Conservation (phyloP, 2,797 vertebrate genomes). For the Sphenodon punctatus region DNA sequence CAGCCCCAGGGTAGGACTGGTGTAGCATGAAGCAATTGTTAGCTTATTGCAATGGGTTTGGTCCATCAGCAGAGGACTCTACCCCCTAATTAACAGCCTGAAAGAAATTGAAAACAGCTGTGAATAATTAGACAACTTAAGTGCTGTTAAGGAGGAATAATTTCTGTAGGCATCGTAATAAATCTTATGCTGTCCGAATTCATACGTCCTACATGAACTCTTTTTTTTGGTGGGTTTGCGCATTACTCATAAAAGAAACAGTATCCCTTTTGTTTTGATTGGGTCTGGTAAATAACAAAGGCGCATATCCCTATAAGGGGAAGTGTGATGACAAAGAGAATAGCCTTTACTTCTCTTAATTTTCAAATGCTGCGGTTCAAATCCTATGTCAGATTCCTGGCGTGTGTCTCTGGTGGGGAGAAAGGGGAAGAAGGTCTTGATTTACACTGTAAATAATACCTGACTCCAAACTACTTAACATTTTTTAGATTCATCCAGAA, state of each 20-base stretch:
- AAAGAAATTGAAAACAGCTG: slow-evolving; percentile 94
- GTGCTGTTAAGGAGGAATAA: slow-evolving; percentile 94
- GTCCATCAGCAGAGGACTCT: slow-evolving; percentile 79
- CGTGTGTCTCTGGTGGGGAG: background rate
- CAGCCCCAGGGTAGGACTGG: slow-evolving; percentile 65
- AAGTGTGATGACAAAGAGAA: slow-evolving; percentile 70
- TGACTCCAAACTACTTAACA: slow-evolving; percentile 27
- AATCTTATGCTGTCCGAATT: slow-evolving; percentile 96
- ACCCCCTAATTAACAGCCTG: slow-evolving; percentile 89
- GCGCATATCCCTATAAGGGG: slow-evolving; percentile 67
- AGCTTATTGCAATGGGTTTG: slow-evolving; percentile 78
- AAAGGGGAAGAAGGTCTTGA: background rate
- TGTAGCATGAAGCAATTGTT: slow-evolving; percentile 68
- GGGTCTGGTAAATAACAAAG: slow-evolving; percentile 93
- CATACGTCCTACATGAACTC: slow-evolving; percentile 86
- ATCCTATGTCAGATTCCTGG: slow-evolving; percentile 49
- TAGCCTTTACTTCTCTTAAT: slow-evolving; percentile 58
- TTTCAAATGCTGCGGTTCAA: slow-evolving; percentile 46
- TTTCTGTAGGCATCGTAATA: slow-evolving; percentile 95
- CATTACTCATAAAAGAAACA: slow-evolving; percentile 96
- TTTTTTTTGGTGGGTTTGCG: slow-evolving; percentile 84
- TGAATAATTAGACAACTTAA: slow-evolving; percentile 99
- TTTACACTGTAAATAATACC: slow-evolving; percentile 45
- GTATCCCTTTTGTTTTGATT: slow-evolving; percentile 91
- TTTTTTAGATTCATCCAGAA: slow-evolving; percentile 27